Base-by-base conservation (phyloP, 37 sponge, comb jelly and placozoan genomes). In the Mnemiopsis leidyi region DNA sequence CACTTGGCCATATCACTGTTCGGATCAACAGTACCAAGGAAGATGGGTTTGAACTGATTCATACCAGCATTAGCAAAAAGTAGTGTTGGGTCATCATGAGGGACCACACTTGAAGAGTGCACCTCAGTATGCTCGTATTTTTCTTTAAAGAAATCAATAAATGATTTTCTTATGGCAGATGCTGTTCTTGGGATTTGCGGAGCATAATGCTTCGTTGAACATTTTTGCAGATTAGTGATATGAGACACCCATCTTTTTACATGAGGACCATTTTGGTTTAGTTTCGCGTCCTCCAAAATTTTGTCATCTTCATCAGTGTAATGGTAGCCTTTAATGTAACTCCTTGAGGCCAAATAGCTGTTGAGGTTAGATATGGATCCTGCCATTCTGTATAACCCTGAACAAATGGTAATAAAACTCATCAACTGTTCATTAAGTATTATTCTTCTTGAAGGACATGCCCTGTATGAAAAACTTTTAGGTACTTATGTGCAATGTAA, bases 41-140 rank as follows among this genome's bases (percentile, higher is more conserved):
- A 96, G 69, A 99, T 95, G 9, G 97, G 96, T 71, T 99, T 99
- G 93, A 95, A 97, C 94, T 99, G 99, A 37, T 99, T 99, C 99
- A 99, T 99, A 38, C 99, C 99, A 69, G 99, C 99, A 94, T 99
- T 99, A 30, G 99, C 92, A 75, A 99, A 99, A 32, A 99, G 94
- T 23, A 99, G 95, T 0, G 98, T 96, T 0, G 94, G 94, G 77
- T 99, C 99, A 93, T 97, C 97, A 38, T 94, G 95, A 13, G 99
- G 99, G 0, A 99, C 93, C 24, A 94, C 93, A 38, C 96, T 95
- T 31, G 97, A 96, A 23, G 96, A 97, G 32, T 94, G 99, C 16
- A 97, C 95, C 92, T 94, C 96, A 2, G 23, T 76, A 92, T 99
- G 99, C 0, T 93, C 92, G 0, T 61, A 26, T 67, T 94, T 75